Conservation (phyloP, 2,797 vertebrate species). For the Neomorphus geoffroyi region DNA sequence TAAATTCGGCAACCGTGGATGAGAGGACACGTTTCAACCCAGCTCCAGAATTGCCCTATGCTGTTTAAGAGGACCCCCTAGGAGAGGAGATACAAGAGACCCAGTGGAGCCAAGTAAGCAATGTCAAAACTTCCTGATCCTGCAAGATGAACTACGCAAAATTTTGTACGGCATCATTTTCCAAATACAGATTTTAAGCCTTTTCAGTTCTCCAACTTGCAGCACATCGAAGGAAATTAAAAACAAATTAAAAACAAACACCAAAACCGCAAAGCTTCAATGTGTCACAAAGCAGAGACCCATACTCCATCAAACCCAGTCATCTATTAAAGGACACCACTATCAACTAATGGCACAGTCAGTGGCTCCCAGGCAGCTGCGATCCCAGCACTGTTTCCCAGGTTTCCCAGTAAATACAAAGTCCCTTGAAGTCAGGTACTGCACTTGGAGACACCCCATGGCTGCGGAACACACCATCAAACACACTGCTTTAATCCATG, state of each 20-base stretch:
- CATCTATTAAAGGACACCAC: neutral
- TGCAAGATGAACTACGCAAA: neutral
- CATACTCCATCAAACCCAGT: neutral
- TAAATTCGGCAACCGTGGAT: neutral
- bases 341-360: neutral
- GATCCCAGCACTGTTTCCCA: neutral
- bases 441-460: neutral
- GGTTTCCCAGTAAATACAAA: neutral
- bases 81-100: neutral
- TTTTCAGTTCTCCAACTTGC: neutral
- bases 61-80: neutral
- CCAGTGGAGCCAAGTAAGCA: neutral
- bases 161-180: neutral
- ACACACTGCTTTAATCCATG: neutral
- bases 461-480: neutral
- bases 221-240: neutral
- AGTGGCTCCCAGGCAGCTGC: neutral
- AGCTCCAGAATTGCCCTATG: accelerated
- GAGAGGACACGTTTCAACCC: neutral
- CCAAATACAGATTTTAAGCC: neutral
- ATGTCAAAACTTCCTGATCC: neutral
- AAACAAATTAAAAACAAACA: neutral
- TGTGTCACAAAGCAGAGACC: neutral
- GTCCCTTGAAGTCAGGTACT: neutral
- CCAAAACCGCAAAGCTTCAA: neutral